A percentile compares a stretch with the other conserved stretches of the same genome.
Evolutionary conservation across 2,113 vertebrate species (phyloP).

Genomic region (Prolemur simus): DNA sequence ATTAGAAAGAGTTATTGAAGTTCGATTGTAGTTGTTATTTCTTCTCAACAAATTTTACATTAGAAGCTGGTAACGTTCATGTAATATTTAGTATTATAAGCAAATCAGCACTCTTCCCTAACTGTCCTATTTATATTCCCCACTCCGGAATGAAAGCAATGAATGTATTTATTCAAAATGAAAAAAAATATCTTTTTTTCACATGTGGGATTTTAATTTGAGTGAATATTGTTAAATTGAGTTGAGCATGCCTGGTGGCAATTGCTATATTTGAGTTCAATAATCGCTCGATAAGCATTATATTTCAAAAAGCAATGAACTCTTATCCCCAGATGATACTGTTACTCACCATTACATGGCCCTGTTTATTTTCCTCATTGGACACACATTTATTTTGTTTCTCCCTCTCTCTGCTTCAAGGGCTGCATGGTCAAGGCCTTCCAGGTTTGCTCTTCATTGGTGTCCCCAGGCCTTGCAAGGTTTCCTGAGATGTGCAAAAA

Average conservation of each 20-base stretch:
- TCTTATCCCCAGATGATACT: background rate
- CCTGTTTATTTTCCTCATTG: background rate
- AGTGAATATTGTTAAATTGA: background rate
- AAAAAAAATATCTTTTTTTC: background rate
- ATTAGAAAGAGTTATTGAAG: conserved; percentile 1
- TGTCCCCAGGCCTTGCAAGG: background rate
- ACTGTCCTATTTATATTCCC: background rate
- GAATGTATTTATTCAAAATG: background rate
- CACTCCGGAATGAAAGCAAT: background rate
- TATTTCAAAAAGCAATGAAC: background rate
- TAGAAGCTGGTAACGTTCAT: background rate
- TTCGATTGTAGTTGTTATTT: conserved; percentile 8
- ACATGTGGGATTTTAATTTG: background rate
- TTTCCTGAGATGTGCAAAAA: background rate
- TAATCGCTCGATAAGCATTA: background rate
- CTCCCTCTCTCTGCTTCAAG: background rate
- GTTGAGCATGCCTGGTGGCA: background rate
- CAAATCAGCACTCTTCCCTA: background rate
- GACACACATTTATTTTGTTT: background rate
- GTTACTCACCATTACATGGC: too few species aligned
- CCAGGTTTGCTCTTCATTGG: background rate
- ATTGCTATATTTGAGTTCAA: background rate
- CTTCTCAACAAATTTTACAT: conserved; percentile 27
- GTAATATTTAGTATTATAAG: background rate
- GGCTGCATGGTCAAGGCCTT: background rate